These are phyloP conservation scores for Anguilla megastoma DNA, from an alignment of 2,797 vertebrate species.

Conservation along the genomic window DNA sequence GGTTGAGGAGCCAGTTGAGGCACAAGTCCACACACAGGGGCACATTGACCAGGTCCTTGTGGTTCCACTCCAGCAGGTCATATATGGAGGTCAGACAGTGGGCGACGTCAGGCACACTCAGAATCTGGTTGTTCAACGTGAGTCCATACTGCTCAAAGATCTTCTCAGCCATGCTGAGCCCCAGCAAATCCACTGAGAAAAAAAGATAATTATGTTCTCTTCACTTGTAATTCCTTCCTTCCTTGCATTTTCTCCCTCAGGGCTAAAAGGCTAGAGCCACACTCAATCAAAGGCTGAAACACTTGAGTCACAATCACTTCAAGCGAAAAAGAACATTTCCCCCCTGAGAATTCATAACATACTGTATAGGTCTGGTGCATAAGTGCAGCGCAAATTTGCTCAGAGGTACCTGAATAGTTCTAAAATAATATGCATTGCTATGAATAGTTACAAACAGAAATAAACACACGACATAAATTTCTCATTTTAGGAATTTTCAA, in stretches of 20 bases:
- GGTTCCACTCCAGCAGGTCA: constrained; percentile 73
- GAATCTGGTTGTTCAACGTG: constrained; percentile 75
- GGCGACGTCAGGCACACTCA: constrained; percentile 77
- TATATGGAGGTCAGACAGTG: constrained; percentile 77
- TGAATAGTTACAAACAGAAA: background rate
- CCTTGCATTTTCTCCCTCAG: background rate
- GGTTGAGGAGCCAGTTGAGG: constrained; percentile 85
- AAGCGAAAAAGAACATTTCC: background rate
- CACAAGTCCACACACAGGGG: constrained; percentile 83
- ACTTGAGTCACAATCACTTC: background rate
- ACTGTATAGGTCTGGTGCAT: background rate
- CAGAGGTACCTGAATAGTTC: background rate
- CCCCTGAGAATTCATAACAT: background rate
- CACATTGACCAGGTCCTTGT: constrained; percentile 76
- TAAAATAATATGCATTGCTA: background rate
- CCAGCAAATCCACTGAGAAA: constrained; percentile 79
- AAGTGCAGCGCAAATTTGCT: background rate
- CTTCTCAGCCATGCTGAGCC: constrained; percentile 74
- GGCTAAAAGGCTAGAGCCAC: background rate
- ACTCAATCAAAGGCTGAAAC: background rate
- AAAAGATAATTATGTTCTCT: constrained; percentile 23
- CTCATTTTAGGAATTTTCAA: too few species aligned
- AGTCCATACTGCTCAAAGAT: constrained; percentile 79
- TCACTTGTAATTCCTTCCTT: background rate
- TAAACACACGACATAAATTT: background rate